A percentile compares a stretch with the other conserved stretches of the same genome.
phyloP scores from a whole-genome alignment of 2,797 vertebrate species.

The Bradypodion pumilum region DNA sequence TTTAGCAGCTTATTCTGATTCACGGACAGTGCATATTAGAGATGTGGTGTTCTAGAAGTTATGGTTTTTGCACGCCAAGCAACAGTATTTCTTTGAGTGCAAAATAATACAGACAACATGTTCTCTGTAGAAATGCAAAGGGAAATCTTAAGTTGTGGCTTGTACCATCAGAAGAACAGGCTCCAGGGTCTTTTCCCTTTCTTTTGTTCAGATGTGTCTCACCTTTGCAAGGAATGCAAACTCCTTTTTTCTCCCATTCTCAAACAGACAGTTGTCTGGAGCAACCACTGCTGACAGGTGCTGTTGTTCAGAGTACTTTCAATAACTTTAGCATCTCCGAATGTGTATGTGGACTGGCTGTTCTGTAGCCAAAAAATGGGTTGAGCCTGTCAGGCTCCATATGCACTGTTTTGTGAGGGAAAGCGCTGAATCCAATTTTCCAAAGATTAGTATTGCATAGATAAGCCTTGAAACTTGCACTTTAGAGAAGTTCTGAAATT shows the following conservation, averaged over 20 bases:
- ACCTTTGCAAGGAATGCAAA: not conserved
- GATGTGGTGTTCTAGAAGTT: not conserved
- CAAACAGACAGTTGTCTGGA: conserved; percentile 15
- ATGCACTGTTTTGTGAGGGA: conserved; percentile 11
- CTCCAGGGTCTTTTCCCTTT: not conserved
- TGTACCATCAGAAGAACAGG: no score
- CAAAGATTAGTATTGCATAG: conserved; percentile 29
- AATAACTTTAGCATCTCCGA: not conserved
- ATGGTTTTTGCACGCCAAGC: not conserved
- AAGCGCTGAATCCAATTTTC: conserved; percentile 42
- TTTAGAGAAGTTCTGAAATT: conserved; percentile 37
- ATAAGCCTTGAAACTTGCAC: conserved; percentile 38
- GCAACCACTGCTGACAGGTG: not conserved
- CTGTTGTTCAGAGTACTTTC: not conserved
- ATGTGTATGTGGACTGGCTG: conserved; percentile 6
- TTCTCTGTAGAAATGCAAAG: not conserved
- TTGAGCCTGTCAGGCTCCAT: conserved; percentile 37
- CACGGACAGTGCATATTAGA: not conserved
- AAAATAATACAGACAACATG: not conserved
- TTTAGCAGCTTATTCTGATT: not conserved
- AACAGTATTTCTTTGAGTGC: not conserved
- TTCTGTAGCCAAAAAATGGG: conserved; percentile 24
- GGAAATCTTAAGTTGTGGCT: no score
- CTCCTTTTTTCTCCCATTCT: not conserved
- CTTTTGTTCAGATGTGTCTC: not conserved